phyloP scores from a whole-genome alignment of 2,888 invertebrate species.

The Psylliodes chrysocephalus region DNA sequence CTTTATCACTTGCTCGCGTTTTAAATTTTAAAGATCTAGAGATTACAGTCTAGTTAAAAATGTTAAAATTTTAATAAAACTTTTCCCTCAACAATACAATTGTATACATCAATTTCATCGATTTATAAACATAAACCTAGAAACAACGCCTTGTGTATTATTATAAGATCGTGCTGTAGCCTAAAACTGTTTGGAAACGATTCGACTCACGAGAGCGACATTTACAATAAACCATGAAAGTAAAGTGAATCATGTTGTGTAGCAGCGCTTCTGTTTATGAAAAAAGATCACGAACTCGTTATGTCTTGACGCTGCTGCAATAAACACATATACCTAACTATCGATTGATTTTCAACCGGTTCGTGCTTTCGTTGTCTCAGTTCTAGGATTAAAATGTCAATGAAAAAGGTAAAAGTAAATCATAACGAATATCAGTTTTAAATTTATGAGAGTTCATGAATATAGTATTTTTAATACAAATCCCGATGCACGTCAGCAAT shows the following conservation, averaged over 20 bases:
- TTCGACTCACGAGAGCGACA: slow-evolving; percentile 11
- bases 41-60: too few species aligned
- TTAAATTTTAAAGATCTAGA: too few species aligned
- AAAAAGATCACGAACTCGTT: slow-evolving; percentile 15
- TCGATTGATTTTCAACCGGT: slow-evolving; percentile 11
- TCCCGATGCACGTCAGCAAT: too few species aligned
- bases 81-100: too few species aligned
- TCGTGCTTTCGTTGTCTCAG: background rate
- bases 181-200: background rate
- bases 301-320: slow-evolving; percentile 7
- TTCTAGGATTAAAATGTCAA: background rate
- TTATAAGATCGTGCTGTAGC: background rate
- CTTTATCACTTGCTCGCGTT: too few species aligned
- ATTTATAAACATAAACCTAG: too few species aligned
- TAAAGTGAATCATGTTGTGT: background rate
- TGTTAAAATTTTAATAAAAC: too few species aligned
- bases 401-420: background rate
- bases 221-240: slow-evolving; percentile 9
- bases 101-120: too few species aligned
- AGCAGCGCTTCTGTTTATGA: slow-evolving; percentile 5
- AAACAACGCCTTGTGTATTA: background rate
- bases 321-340: slow-evolving; percentile 4
- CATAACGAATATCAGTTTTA: too few species aligned
- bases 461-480: too few species aligned
- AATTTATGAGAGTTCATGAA: too few species aligned